phyloP scores from a whole-genome alignment of 2,113 vertebrate genomes.

The Sphaerodactylus townsendi region DNA sequence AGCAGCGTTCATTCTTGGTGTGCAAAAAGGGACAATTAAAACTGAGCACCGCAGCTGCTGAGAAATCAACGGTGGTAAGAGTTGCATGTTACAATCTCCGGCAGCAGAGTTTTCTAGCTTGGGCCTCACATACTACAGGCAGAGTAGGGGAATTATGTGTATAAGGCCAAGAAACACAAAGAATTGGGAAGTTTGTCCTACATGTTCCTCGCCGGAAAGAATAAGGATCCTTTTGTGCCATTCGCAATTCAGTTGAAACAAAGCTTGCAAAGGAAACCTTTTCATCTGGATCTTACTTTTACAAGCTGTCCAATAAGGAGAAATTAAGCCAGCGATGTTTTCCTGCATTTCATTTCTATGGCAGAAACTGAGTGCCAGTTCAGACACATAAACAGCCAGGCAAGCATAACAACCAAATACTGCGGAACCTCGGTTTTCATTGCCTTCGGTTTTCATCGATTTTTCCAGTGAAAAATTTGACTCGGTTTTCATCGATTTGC shows the following conservation, averaged over 20 bases:
- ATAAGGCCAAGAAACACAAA: no score
- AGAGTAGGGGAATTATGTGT: background rate
- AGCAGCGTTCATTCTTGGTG: background rate
- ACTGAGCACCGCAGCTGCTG: no score
- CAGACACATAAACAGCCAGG: background rate
- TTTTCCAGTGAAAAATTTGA: no score
- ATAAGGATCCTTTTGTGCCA: background rate
- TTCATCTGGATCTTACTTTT: background rate
- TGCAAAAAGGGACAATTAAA: background rate
- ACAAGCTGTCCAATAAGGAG: background rate
- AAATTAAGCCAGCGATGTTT: background rate
- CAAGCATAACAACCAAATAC: no score
- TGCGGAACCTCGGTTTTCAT: no score
- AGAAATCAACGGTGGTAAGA: no score
- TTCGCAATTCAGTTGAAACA: background rate
- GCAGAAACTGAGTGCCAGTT: background rate
- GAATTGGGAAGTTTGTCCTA: no score
- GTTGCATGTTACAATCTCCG: background rate
- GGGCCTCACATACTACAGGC: background rate
- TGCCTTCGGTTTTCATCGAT: no score
- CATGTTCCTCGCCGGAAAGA: background rate
- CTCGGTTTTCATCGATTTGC: no score
- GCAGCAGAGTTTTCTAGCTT: background rate
- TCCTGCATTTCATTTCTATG: no score
- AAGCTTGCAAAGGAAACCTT: background rate